Evolutionary conservation across 2,797 vertebrate species (phyloP).

Genomic region (Pantherophis alleghaniensis): DNA sequence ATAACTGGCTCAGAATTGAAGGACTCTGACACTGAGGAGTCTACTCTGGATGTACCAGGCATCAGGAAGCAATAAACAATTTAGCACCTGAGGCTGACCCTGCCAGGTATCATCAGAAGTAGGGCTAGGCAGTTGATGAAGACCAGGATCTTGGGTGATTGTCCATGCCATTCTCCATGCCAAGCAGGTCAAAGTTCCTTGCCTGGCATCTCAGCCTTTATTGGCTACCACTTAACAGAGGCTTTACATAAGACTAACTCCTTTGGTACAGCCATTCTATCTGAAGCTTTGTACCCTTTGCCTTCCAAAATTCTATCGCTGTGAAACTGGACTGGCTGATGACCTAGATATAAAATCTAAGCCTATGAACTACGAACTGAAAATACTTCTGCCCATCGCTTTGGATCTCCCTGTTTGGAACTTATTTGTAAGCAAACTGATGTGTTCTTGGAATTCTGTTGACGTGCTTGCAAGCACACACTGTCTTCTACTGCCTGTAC

Average conservation of each 20-base stretch:
- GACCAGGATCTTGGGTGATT: no score
- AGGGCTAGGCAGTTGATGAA: no score
- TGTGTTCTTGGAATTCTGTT: not conserved
- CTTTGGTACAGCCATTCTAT: not conserved
- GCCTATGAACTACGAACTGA: not conserved
- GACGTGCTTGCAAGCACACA: not conserved
- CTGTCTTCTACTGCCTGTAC: not conserved
- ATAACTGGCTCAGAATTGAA: no score
- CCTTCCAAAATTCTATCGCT: not conserved
- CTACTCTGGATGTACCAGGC: no score
- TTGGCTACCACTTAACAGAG: not conserved
- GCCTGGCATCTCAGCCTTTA: no score
- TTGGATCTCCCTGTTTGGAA: not conserved
- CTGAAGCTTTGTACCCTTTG: not conserved
- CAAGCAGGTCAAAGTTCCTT: no score
- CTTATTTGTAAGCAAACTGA: not conserved
- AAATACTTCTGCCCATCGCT: not conserved
- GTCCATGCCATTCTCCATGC: no score
- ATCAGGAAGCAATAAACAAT: no score
- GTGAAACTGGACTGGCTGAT: not conserved
- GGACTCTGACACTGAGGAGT: no score
- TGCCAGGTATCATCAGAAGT: no score
- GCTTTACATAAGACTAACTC: not conserved
- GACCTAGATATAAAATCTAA: not conserved
- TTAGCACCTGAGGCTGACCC: no score